Evolutionary conservation across 2,113 vertebrate species (phyloP).

Genomic region (Nothobranchius furzeri): DNA sequence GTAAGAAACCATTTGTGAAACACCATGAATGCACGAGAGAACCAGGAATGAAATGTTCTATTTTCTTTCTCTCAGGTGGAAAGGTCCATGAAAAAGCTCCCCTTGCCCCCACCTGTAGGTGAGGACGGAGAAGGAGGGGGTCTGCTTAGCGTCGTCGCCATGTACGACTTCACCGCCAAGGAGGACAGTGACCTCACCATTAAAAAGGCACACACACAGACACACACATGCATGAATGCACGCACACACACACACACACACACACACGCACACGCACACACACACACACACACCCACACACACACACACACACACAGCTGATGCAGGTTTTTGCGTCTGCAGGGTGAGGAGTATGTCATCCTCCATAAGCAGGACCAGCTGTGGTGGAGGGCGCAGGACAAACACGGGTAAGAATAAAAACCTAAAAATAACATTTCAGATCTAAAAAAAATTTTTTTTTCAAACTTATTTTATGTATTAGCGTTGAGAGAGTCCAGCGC

Average conservation of each 20-base stretch:
- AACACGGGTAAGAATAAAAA: constrained; percentile 67
- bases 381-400: constrained; percentile 90
- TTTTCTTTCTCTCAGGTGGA: constrained; percentile 31
- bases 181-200: constrained; percentile 73
- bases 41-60: too few relatives aligned
- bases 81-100: constrained; percentile 76
- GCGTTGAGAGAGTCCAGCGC: too few relatives aligned
- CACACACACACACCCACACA: too few relatives aligned
- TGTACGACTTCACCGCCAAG: constrained; percentile 84
- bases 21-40: too few relatives aligned
- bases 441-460: too few relatives aligned
- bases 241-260: neutral
- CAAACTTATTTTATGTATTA: too few relatives aligned
- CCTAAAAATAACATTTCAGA: too few relatives aligned
- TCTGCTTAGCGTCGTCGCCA: constrained; percentile 78
- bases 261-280: neutral
- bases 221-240: neutral
- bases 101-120: constrained; percentile 65
- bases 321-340: constrained; percentile 18
- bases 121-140: constrained; percentile 54
- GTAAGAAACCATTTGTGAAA: neutral
- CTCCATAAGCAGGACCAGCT: constrained; percentile 85
- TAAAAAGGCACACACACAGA: constrained; percentile 45
- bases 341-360: constrained; percentile 84
- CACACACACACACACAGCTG: neutral